phyloP scores from a whole-genome alignment of 2,888 invertebrate genomes.

The Drosophila macrospina region DNA sequence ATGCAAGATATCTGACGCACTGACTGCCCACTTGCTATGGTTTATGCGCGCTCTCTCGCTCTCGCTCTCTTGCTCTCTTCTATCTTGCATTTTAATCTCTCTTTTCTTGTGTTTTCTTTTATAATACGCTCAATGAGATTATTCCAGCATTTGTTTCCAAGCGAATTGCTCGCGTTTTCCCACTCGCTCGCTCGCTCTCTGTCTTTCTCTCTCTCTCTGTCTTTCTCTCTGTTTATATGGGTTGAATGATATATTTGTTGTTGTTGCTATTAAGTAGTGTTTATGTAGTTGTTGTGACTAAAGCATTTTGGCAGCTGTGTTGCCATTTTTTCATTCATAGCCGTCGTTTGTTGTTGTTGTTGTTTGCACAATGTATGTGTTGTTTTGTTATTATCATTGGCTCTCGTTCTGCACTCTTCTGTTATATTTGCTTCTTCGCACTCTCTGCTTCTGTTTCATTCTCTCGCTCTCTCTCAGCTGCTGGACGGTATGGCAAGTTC shows the following conservation, averaged over 20 bases:
- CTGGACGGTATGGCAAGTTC: slow-evolving; percentile 62
- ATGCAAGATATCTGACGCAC: slow-evolving; percentile 62
- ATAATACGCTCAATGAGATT: slow-evolving; percentile 20
- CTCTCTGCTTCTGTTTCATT: slow-evolving; percentile 28
- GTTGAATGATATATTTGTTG: slow-evolving; percentile 45
- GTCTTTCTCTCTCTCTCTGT: slow-evolving; percentile 14
- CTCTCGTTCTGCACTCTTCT: slow-evolving; percentile 59
- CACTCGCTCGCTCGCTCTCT: not conserved
- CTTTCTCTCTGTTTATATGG: slow-evolving; percentile 65
- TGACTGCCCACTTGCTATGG: slow-evolving; percentile 31
- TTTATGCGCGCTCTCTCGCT: not conserved
- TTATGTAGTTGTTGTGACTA: slow-evolving; percentile 40
- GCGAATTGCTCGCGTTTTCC: not conserved
- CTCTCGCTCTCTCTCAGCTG: slow-evolving; percentile 26
- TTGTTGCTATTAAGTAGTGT: slow-evolving; percentile 49
- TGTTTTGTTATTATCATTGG: slow-evolving; percentile 67
- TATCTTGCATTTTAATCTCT: slow-evolving; percentile 31
- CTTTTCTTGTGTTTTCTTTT: slow-evolving; percentile 1
- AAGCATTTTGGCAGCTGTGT: slow-evolving; percentile 41
- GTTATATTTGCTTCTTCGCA: slow-evolving; percentile 47
- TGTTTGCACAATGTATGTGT: slow-evolving; percentile 43
- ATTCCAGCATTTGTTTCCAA: slow-evolving; percentile 37
- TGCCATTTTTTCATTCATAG: slow-evolving; percentile 74
- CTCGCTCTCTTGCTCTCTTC: slow-evolving; percentile 1
- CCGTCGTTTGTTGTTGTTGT: slow-evolving; percentile 23